Evolutionary conservation across 2,113 vertebrate species (phyloP).

Genomic region (Theropithecus gelada): DNA sequence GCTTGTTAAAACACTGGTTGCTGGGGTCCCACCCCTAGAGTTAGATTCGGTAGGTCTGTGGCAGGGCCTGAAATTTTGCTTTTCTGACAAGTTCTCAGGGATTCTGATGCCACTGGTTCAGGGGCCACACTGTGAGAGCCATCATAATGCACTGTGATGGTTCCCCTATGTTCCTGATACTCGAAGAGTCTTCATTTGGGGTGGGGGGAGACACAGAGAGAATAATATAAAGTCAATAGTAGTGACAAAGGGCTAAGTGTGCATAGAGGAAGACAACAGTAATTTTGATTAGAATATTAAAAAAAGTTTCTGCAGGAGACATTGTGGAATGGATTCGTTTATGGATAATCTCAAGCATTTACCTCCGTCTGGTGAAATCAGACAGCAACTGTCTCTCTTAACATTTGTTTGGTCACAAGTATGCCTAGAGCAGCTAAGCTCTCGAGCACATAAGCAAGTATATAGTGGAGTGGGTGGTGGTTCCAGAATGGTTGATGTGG

Average conservation of each 20-base stretch:
- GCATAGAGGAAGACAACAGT: background rate
- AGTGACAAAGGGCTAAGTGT: background rate
- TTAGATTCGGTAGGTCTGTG: background rate
- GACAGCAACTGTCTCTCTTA: background rate
- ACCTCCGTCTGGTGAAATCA: background rate
- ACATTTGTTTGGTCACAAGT: background rate
- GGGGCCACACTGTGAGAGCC: background rate
- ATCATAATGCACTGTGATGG: too few relatives aligned
- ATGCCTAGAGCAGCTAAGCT: background rate
- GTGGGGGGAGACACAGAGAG: background rate
- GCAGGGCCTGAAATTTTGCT: background rate
- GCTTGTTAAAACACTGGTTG: background rate
- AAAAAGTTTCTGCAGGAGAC: background rate
- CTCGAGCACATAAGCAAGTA: background rate
- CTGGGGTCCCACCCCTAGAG: background rate
- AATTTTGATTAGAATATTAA: background rate
- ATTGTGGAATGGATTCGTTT: background rate
- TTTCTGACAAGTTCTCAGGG: background rate
- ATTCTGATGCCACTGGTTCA: background rate
- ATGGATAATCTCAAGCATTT: background rate
- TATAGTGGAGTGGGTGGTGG: too few relatives aligned
- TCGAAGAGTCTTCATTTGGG: background rate
- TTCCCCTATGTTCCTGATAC: background rate
- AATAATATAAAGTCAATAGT: background rate
- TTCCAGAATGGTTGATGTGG: background rate